Base-by-base conservation (phyloP, 2,888 invertebrate genomes). In the Latheticus oryzae region DNA sequence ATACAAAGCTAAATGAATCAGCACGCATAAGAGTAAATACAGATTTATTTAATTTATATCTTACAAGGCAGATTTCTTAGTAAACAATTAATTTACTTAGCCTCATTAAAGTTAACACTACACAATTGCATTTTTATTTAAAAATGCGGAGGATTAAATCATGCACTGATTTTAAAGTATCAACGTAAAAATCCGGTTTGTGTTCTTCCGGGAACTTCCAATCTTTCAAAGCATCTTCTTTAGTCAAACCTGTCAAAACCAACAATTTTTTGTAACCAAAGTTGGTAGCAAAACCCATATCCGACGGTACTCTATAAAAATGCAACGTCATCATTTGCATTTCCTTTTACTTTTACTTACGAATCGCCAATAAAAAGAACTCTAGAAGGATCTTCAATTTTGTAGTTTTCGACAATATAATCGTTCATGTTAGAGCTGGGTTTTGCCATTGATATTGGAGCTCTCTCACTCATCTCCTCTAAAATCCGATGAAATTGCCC, bases 291-390 rank as follows among this genome's bases (percentile, higher is more conserved):
- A 87, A 73, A 93, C 93, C 23, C 93, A 93, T 68, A 93, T 86
- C 16, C 42, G 83, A 85, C 15, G 15, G 1, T 2, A 33, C 15
- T 93, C 94, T 68, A 93, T n/a, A n/a, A n/a, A n/a, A n/a, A n/a
- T n/a, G n/a, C n/a, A n/a, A n/a, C n/a, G n/a, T n/a, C n/a, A n/a
- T n/a, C n/a, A n/a, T n/a, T n/a, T n/a, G n/a, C n/a, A 80, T 13
- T n/a, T n/a, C n/a, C n/a, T 80, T 33, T 13, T 16, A 9, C 2
- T 32, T 32, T 11, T 12, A 80, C 81, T 80, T 73, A 89, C 85
- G 89, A 87, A 73, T 94, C 94, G 23, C 94, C 94, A 68, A 94
- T 86, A 82, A 94, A 92, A 13, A 94, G 77, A 0, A 90, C 87
- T 56, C 87, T 80, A 12, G 80, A 78, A 0, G 90, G 84, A 61